These are phyloP conservation scores for Penaeus indicus DNA, from an alignment of 1,140 invertebrate genomes.

Conservation along the genomic window DNA sequence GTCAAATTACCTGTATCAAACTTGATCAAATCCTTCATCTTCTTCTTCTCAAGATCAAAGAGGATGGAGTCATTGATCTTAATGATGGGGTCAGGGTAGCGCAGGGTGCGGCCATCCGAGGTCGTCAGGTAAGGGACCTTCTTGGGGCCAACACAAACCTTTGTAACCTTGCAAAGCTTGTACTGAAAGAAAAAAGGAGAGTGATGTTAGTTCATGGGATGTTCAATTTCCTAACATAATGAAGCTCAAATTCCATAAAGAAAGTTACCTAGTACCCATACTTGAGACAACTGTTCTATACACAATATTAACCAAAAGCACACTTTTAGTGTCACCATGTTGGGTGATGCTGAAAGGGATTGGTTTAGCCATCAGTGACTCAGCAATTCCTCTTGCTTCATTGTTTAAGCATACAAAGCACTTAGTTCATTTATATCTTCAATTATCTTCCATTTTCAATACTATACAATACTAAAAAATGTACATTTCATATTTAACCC, in stretches of 20 bases:
- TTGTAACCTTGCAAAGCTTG: slow-evolving; percentile 95
- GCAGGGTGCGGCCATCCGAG: slow-evolving; percentile 97
- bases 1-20: slow-evolving; percentile 89
- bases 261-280: too few relatives aligned
- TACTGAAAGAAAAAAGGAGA: slow-evolving; percentile 80
- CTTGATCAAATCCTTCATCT: slow-evolving; percentile 98
- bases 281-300: too few relatives aligned
- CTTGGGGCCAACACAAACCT: slow-evolving; percentile 85
- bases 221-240: neutral
- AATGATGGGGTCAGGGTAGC: slow-evolving; percentile 97
- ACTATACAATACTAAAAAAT: too few relatives aligned
- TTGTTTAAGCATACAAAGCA: too few relatives aligned
- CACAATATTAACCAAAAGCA: neutral
- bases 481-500: too few relatives aligned
- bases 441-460: too few relatives aligned
- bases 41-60: slow-evolving; percentile 92
- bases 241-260: too few relatives aligned
- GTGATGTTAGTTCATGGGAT: neutral
- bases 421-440: too few relatives aligned
- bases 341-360: slow-evolving; percentile 32
- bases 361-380: slow-evolving; percentile 21
- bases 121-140: slow-evolving; percentile 96
- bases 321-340: neutral
- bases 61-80: slow-evolving; percentile 98
- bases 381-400: slow-evolving; percentile 33